Conservation (phyloP, 2,797 vertebrate genomes). For the Danio choprae region DNA sequence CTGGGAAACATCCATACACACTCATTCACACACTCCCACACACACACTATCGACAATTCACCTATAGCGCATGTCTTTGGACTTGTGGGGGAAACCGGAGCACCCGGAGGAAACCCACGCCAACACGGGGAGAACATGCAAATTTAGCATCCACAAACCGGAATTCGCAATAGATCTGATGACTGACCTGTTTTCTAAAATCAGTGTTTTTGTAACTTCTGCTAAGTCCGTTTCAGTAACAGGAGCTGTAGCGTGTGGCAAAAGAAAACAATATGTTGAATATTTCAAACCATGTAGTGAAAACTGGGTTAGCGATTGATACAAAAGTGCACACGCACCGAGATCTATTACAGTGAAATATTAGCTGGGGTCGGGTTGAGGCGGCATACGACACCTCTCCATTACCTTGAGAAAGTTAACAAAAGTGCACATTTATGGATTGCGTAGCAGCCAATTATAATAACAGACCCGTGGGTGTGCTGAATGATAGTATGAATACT, state of each 20-base stretch:
- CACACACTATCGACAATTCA: too few species aligned
- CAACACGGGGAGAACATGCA: too few species aligned
- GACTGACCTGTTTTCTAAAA: slow-evolving; percentile 1
- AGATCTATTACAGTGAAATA: slow-evolving; percentile 35
- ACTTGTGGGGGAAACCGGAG: too few species aligned
- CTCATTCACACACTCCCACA: too few species aligned
- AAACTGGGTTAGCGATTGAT: slow-evolving; percentile 43
- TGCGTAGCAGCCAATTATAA: slow-evolving; percentile 17
- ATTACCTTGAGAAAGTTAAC: slow-evolving; percentile 37
- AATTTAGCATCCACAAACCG: too few species aligned
- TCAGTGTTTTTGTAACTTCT: slow-evolving; percentile 13
- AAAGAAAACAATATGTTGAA: slow-evolving; percentile 26
- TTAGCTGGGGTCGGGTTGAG: slow-evolving; percentile 34
- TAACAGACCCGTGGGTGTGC: neutral
- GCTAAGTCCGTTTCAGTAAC: slow-evolving; percentile 6
- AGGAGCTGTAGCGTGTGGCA: neutral
- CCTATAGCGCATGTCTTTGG: too few species aligned
- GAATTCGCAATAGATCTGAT: slow-evolving; percentile 6
- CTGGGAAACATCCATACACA: too few species aligned
- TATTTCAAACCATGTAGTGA: slow-evolving; percentile 38
- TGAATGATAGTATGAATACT: neutral
- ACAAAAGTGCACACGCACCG: neutral
- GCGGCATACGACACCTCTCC: slow-evolving; percentile 24
- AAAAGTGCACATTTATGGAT: neutral
- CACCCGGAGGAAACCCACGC: too few species aligned